Percentiles rank a stretch among this genome's conserved stretches.
Conservation (phyloP, 2,113 vertebrate genomes). For the Cricetomys ansorgei region DNA sequence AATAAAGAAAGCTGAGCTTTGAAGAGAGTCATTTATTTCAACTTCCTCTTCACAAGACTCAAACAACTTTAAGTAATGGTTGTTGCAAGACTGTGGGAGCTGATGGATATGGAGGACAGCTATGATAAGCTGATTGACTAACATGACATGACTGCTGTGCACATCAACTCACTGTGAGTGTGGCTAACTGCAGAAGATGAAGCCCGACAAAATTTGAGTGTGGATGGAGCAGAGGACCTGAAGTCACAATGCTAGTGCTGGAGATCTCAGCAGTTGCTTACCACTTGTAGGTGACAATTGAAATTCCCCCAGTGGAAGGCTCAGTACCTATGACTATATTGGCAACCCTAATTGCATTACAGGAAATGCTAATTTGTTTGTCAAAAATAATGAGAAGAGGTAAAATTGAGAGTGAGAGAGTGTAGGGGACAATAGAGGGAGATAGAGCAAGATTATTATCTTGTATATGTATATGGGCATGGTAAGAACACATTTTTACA, state of each 20-base stretch:
- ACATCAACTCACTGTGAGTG: background rate
- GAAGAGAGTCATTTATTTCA: background rate
- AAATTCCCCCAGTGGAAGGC: no score
- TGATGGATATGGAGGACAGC: background rate
- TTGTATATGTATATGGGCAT: accelerated
- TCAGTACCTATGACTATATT: no score
- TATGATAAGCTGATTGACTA: background rate
- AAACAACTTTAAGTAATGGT: background rate
- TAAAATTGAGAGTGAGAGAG: background rate
- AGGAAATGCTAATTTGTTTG: no score
- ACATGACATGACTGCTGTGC: background rate
- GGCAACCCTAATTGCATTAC: background rate
- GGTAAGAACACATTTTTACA: background rate
- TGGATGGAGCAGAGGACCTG: background rate
- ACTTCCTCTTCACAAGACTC: background rate
- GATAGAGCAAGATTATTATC: no score
- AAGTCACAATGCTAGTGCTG: background rate
- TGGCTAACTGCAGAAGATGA: background rate
- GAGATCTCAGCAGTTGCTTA: background rate
- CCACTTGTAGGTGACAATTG: no score
- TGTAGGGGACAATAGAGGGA: accelerated
- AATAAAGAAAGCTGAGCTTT: background rate
- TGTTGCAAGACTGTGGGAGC: background rate
- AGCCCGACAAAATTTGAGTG: background rate
- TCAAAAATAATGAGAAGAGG: background rate